These are phyloP conservation scores for Thunnus thynnus DNA, from an alignment of 2,113 vertebrate species.

Conservation along the genomic window DNA sequence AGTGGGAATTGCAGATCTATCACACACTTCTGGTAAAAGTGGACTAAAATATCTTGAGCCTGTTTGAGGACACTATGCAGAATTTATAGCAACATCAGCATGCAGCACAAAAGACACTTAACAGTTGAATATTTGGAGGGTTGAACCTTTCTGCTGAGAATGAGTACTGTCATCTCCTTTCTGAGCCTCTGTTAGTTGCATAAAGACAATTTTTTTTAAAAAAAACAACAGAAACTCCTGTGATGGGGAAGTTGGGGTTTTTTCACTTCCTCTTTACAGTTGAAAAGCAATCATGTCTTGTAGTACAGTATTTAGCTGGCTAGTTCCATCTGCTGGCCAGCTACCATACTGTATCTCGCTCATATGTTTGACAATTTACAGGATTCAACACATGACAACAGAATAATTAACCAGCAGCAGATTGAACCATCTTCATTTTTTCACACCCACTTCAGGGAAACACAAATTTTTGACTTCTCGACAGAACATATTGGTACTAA, in stretches of 20 bases:
- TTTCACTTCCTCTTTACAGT: constrained; percentile 68
- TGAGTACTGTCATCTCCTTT: neutral
- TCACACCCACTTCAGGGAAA: too few species aligned
- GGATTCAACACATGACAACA: constrained; percentile 3
- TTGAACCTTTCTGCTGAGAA: neutral
- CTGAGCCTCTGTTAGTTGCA: constrained; percentile 16
- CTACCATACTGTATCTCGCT: constrained; percentile 48
- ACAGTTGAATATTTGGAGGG: neutral
- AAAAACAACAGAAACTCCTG: constrained; percentile 40
- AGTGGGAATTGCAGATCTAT: constrained; percentile 16
- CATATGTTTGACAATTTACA: neutral
- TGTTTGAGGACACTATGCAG: too few species aligned
- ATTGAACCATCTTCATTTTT: neutral
- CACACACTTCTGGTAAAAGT: neutral
- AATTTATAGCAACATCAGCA: neutral
- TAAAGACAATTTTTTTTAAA: constrained; percentile 3
- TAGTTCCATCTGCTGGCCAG: constrained; percentile 82
- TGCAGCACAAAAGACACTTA: neutral
- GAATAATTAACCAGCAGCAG: neutral
- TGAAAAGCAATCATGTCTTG: constrained; percentile 29
- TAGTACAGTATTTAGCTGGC: constrained; percentile 63
- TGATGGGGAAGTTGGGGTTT: constrained; percentile 56
- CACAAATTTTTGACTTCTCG: too few species aligned
- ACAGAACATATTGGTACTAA: neutral
- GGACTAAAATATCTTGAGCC: neutral